Conservation (phyloP, 2,113 vertebrate genomes). For the Leptocoma aspasia region DNA sequence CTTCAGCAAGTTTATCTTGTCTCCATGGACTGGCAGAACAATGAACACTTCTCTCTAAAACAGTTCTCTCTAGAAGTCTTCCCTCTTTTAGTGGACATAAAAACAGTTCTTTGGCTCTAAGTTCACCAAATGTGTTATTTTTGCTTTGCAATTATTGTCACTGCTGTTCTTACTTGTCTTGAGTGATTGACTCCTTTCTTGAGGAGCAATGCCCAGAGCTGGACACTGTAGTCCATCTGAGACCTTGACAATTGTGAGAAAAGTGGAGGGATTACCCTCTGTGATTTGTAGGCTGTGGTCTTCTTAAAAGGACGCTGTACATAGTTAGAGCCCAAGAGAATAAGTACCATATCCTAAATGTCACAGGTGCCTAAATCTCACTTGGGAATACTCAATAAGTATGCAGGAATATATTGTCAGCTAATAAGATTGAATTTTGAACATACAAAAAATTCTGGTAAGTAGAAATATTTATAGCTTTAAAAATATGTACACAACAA, state of each 20-base stretch:
- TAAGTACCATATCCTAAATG: neutral
- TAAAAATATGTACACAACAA: neutral
- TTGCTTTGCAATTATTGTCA: neutral
- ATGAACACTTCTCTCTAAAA: neutral
- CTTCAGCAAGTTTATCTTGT: neutral
- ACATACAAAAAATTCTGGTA: neutral
- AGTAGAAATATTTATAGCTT: neutral
- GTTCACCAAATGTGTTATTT: accelerated
- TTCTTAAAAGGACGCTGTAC: neutral
- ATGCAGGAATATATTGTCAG: neutral
- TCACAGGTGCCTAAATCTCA: neutral
- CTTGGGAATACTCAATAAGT: neutral
- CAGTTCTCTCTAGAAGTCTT: neutral
- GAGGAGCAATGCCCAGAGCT: neutral
- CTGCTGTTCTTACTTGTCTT: neutral
- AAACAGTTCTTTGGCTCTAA: neutral
- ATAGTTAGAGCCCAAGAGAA: neutral
- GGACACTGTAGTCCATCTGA: neutral
- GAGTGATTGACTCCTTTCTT: neutral
- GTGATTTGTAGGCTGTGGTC: neutral
- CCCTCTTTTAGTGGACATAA: neutral
- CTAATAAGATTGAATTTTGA: neutral
- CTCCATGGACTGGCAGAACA: neutral
- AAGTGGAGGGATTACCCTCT: neutral
- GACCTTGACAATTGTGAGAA: neutral